Conservation (phyloP, 2,888 invertebrate genomes). For the Neria commutata region DNA sequence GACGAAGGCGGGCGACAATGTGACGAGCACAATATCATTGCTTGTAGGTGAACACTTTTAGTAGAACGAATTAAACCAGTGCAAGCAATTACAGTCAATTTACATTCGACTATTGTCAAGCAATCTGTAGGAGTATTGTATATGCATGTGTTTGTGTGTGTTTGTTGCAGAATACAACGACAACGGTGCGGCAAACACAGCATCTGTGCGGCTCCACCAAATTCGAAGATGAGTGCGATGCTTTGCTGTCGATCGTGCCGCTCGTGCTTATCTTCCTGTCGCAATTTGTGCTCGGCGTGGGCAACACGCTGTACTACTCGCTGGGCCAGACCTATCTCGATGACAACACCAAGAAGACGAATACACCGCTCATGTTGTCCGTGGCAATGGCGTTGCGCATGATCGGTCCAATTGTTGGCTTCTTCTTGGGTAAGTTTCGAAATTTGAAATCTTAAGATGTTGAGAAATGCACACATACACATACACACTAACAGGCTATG, state of each 20-base stretch:
- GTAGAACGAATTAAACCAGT: background rate
- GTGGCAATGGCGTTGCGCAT: constrained; percentile 59
- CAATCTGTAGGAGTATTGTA: background rate
- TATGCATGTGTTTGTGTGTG: background rate
- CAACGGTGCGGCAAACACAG: constrained; percentile 36
- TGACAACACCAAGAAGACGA: constrained; percentile 71
- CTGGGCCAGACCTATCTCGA: constrained; percentile 73
- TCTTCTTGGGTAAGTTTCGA: constrained; percentile 62
- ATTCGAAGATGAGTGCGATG: constrained; percentile 61
- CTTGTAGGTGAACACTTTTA: constrained; percentile 43
- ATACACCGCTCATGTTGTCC: constrained; percentile 67
- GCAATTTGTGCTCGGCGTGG: constrained; percentile 73
- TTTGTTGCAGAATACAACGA: constrained; percentile 38
- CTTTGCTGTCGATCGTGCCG: constrained; percentile 64
- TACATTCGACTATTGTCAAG: background rate
- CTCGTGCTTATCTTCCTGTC: constrained; percentile 70
- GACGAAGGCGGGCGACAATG: constrained; percentile 25
- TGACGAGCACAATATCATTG: constrained; percentile 33
- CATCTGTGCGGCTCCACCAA: constrained; percentile 47
- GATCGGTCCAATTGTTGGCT: constrained; percentile 67
- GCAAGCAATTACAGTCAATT: background rate
- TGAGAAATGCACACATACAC: no score
- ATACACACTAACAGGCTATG: constrained; percentile 51
- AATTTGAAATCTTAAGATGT: background rate
- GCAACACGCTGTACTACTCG: constrained; percentile 70